A percentile compares a stretch with the other conserved stretches of the same genome.
Evolutionary conservation across 2,888 invertebrate genomes (phyloP).

Genomic region (Meghimatium bilineatum): DNA sequence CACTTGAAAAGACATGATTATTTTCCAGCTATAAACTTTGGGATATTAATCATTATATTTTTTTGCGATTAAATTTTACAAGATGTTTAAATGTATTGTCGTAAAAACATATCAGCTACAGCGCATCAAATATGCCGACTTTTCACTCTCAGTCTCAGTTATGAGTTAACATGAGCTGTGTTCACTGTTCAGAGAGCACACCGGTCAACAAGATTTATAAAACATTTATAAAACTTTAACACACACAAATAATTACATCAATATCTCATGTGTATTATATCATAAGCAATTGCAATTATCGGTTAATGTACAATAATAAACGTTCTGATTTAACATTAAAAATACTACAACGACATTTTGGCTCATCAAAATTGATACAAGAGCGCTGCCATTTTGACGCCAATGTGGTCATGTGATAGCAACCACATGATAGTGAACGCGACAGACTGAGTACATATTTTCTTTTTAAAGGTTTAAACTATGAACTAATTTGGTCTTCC

Average conservation of each 20-base stretch:
- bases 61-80: not conserved
- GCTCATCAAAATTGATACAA: conserved; percentile 33
- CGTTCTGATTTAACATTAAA: not conserved
- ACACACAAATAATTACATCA: not conserved
- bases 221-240: not conserved
- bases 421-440: conserved; percentile 46
- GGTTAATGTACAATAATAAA: not conserved
- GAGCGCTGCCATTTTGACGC: conserved; percentile 49
- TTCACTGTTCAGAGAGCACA: too few relatives aligned
- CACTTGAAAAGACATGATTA: not conserved
- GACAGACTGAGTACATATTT: not conserved
- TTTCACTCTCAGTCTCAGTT: too few relatives aligned
- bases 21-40: too few relatives aligned
- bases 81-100: not conserved
- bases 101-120: not conserved
- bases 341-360: not conserved
- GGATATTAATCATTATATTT: too few relatives aligned
- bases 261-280: not conserved
- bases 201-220: not conserved
- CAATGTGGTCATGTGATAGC: conserved; percentile 46
- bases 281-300: not conserved
- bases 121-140: too few relatives aligned
- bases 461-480: not conserved
- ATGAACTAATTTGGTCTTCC: not conserved
- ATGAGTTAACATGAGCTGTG: too few relatives aligned